Conservation (phyloP, 2,113 vertebrate genomes). For the Ancistrus triradiatus region DNA sequence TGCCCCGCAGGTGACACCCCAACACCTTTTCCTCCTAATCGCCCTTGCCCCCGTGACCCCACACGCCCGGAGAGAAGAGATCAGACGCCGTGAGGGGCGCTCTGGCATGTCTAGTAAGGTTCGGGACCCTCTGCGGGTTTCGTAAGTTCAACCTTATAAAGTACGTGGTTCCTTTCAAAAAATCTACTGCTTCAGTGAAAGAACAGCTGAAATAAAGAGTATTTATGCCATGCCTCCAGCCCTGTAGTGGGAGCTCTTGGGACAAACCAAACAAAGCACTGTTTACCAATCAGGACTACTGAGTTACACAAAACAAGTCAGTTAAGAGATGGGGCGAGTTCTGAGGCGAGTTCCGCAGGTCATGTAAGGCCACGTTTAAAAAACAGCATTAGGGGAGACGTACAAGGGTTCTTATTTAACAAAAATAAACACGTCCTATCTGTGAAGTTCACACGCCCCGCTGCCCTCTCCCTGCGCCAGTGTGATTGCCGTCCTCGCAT, state of each 20-base stretch:
- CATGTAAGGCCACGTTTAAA: background rate
- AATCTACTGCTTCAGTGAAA: background rate
- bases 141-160: no score
- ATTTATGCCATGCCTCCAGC: no score
- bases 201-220: no score
- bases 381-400: constrained; percentile 2
- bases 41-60: constrained; percentile 56
- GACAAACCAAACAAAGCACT: no score
- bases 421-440: constrained; percentile 29
- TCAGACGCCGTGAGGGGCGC: constrained; percentile 36
- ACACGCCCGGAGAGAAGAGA: background rate
- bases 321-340: no score
- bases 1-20: constrained; percentile 64
- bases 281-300: no score
- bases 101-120: constrained; percentile 54
- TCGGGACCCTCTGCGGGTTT: constrained; percentile 14
- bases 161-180: no score
- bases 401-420: constrained; percentile 17
- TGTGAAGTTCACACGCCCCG: background rate
- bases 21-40: constrained; percentile 63
- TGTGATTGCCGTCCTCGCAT: constrained; percentile 59
- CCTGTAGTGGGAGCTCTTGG: no score
- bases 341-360: background rate
- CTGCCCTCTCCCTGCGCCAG: constrained; percentile 50
- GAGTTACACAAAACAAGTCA: no score